Evolutionary conservation across 2,797 vertebrate genomes (phyloP), one percentile per base, ranked within the genome.

Genomic region (Poecilia gillii): DNA sequence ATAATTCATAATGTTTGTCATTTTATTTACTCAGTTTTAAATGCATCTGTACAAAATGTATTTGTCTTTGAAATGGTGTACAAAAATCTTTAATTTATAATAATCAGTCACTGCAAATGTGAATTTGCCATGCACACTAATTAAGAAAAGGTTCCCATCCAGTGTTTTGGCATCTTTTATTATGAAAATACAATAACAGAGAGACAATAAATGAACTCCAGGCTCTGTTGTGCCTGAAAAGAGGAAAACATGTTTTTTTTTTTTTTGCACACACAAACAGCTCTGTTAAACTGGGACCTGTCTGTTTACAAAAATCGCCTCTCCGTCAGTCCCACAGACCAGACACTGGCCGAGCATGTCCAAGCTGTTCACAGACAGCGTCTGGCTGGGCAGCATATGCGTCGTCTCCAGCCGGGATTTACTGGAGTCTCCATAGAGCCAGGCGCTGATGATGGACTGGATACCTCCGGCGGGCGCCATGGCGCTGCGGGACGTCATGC

Each of bases 271-370:
- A 5, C n/a, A 59, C 9, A 1, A 33, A 39, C 76, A 57, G 9
- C 23, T 66, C 1, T 28, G 80, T 90, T 90, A 96, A 76, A 97
- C 89, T 13, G 92, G 92, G 71, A 96, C 90, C 31, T 96, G 96
- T 93, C 95, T 97, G 87, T 97, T 97, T 80, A 99, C 96, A 78
- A 98, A 99, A 91, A 99, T 96, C 13, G 98, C 97, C 91, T 99
- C 98, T 80, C 97, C 96, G 1, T 99, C 98, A 8, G 98, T 99
- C 83, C 98, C 98, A 70, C 98, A 99, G 4, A 99, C 97, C 25
- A 99, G 95, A 92, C 96, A 98, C 39, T 98, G 97, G 87, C 97
- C 97, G 9, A 99, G 96, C 85, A 99, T 93, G 77, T 99, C 98
- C 92, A 99, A 85, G 79, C 96, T 99, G 92, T 99, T 99, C 73